phyloP scores from a whole-genome alignment of 2,797 vertebrate species.

The Mormyrops boulengeri region DNA sequence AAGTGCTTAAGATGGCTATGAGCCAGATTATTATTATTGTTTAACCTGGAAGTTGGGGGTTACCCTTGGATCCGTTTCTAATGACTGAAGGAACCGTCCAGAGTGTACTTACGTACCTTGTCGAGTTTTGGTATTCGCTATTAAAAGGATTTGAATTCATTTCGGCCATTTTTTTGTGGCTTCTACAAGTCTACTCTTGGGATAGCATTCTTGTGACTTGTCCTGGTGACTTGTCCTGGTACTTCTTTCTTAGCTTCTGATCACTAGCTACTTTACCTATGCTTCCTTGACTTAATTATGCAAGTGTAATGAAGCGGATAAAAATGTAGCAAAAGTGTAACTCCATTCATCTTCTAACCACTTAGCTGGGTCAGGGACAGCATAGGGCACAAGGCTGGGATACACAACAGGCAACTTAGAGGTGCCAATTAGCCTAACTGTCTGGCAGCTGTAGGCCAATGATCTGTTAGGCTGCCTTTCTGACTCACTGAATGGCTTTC shows the following conservation, averaged over 20 bases:
- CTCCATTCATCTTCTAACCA: background rate
- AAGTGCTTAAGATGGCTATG: background rate
- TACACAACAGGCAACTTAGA: background rate
- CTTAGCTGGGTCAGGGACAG: background rate
- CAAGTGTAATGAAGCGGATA: background rate
- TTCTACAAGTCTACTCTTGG: background rate
- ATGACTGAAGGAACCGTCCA: background rate
- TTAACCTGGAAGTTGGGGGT: background rate
- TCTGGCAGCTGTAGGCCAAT: background rate
- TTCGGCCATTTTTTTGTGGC: background rate
- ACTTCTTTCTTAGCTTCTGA: background rate
- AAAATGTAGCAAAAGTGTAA: background rate
- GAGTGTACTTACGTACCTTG: background rate
- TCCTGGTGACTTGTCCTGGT: background rate
- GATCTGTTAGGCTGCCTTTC: background rate
- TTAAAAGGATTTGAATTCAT: background rate
- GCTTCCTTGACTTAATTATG: background rate
- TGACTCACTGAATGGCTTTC: background rate
- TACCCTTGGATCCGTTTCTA: background rate
- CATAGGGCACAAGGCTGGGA: background rate
- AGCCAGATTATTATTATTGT: background rate
- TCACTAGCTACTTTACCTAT: background rate
- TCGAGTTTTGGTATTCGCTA: background rate
- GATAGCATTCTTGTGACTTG: background rate
- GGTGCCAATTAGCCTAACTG: background rate